These are phyloP conservation scores for Drosophila multiciliata DNA, from an alignment of 2,888 invertebrate species.

Conservation along the genomic window DNA sequence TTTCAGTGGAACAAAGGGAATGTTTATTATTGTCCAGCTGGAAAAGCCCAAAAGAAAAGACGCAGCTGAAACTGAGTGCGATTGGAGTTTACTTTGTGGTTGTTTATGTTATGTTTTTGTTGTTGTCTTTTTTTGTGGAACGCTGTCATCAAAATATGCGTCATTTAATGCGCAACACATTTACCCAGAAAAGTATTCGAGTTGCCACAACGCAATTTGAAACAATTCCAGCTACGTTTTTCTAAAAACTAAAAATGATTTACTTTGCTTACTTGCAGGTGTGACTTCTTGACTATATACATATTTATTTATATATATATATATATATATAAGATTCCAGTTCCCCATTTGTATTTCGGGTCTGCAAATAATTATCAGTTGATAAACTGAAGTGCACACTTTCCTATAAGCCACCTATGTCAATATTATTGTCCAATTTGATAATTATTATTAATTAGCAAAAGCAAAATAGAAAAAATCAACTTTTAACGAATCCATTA, in stretches of 20 bases:
- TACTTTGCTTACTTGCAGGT: constrained; percentile 19
- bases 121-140: not conserved
- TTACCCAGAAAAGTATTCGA: constrained; percentile 20
- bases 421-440: constrained; percentile 55
- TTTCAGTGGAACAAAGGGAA: constrained; percentile 13
- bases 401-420: constrained; percentile 31
- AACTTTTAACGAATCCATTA: constrained; percentile 26
- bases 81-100: not conserved
- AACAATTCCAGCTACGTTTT: constrained; percentile 1
- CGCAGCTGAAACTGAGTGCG: constrained; percentile 20
- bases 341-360: constrained; percentile 1
- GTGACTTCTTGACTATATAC: not conserved
- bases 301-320: not conserved
- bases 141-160: constrained; percentile 14
- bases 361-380: constrained; percentile 38
- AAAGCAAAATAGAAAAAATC: not conserved
- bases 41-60: constrained; percentile 6
- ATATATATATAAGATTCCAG: not conserved
- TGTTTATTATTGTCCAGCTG: not conserved
- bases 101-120: constrained; percentile 5
- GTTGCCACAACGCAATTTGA: constrained; percentile 38
- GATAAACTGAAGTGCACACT: constrained; percentile 44
- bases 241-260: constrained; percentile 2
- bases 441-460: constrained; percentile 57
- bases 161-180: constrained; percentile 35